Evolutionary conservation across 2,797 vertebrate species (phyloP).

Genomic region (Corythornis leucogaster): DNA sequence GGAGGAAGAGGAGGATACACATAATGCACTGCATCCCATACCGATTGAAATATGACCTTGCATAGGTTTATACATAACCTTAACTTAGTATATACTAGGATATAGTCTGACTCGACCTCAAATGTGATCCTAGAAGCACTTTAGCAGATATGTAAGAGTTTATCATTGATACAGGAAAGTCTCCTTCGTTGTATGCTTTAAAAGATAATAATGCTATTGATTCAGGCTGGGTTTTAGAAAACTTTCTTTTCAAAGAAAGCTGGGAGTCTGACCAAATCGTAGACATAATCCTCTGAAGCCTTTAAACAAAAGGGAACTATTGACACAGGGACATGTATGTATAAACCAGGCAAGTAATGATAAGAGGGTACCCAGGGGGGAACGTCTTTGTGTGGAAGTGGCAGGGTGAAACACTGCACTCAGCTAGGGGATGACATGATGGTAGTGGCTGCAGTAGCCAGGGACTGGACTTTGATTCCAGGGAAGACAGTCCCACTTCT

Average conservation of each 20-base stretch:
- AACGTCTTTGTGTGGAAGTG: background rate
- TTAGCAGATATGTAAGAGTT: background rate
- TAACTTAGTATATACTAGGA: background rate
- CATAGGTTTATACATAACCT: background rate
- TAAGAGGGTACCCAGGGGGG: background rate
- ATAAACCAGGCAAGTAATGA: background rate
- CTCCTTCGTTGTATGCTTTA: background rate
- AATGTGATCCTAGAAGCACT: background rate
- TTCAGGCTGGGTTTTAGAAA: background rate
- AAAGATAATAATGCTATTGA: background rate
- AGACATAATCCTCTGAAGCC: background rate
- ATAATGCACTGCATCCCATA: background rate
- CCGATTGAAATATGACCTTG: slow-evolving; percentile 8
- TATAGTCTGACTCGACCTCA: background rate
- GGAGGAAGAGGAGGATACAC: background rate
- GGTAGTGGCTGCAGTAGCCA: background rate
- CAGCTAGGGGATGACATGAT: background rate
- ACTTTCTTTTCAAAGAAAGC: slow-evolving; percentile 7
- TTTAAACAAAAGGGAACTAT: slow-evolving; percentile 35
- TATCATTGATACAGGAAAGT: background rate
- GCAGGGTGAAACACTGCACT: background rate
- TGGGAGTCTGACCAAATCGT: background rate
- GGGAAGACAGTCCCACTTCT: background rate
- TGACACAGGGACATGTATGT: slow-evolving; percentile 17
- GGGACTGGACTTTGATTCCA: background rate